These are phyloP conservation scores for Troilus luridus DNA, from an alignment of 2,888 invertebrate genomes.

Conservation along the genomic window DNA sequence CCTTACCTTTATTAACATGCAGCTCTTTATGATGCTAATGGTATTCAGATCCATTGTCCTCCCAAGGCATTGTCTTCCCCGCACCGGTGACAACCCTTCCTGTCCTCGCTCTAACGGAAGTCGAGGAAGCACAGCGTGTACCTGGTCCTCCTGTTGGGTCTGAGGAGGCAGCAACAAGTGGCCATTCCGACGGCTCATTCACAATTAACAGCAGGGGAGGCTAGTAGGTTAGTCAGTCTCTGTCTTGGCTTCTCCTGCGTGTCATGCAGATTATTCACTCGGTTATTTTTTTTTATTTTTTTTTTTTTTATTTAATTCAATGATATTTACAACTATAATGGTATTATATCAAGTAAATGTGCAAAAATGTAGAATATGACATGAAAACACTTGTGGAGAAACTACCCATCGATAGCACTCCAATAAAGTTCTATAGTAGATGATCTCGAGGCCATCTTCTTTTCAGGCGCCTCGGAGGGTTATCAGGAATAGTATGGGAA, in stretches of 20 bases:
- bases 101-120: neutral
- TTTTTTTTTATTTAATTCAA: too few relatives aligned
- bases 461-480: too few relatives aligned
- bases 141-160: neutral
- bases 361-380: too few relatives aligned
- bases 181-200: neutral
- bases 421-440: too few relatives aligned
- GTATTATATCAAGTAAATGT: too few relatives aligned
- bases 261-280: too few relatives aligned
- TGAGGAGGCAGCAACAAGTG: neutral
- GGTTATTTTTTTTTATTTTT: too few relatives aligned
- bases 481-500: too few relatives aligned
- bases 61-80: neutral
- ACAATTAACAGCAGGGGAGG: conserved; percentile 8
- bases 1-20: conserved; percentile 50
- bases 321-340: too few relatives aligned
- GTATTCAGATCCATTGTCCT: conserved; percentile 50
- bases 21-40: conserved; percentile 54
- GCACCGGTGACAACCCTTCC: conserved; percentile 40
- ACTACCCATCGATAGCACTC: too few relatives aligned
- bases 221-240: neutral
- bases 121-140: conserved; percentile 5
- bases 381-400: too few relatives aligned
- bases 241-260: neutral
- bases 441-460: too few relatives aligned